Evolutionary conservation across 2,797 vertebrate species (phyloP).

Genomic region (Crocodylus rhombifer): DNA sequence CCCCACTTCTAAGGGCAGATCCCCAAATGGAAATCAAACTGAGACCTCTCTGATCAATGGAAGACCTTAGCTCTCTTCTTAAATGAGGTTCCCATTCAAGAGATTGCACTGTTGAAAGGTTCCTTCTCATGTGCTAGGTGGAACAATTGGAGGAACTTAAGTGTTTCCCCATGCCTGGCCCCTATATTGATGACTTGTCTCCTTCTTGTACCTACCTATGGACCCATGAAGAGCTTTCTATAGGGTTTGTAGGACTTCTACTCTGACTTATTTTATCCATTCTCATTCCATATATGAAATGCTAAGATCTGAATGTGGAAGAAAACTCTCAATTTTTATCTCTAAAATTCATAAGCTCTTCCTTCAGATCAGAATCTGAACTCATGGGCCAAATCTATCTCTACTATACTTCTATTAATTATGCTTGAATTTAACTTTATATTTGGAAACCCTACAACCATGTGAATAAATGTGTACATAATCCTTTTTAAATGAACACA

Average conservation of each 20-base stretch:
- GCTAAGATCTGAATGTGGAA: not conserved
- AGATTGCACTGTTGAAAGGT: not conserved
- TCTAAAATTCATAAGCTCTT: not conserved
- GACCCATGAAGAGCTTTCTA: not conserved
- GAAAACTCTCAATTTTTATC: not conserved
- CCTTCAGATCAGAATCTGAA: not conserved
- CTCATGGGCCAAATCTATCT: not conserved
- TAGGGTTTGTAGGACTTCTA: not conserved
- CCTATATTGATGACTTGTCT: not conserved
- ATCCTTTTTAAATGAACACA: not conserved
- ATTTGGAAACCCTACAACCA: not conserved
- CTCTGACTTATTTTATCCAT: not conserved
- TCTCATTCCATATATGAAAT: not conserved
- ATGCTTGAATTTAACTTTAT: not conserved
- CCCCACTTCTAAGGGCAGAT: too few relatives aligned
- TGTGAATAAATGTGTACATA: not conserved
- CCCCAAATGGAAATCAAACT: not conserved
- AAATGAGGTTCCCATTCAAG: not conserved
- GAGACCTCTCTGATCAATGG: not conserved
- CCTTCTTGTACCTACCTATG: not conserved
- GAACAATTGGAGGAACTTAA: not conserved
- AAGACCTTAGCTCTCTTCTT: not conserved
- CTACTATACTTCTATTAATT: not conserved
- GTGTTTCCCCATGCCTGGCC: too few relatives aligned
- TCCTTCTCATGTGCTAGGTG: not conserved